phyloP scores from a whole-genome alignment of 2,888 invertebrate species.

The Caenorhabditis uteleia region DNA sequence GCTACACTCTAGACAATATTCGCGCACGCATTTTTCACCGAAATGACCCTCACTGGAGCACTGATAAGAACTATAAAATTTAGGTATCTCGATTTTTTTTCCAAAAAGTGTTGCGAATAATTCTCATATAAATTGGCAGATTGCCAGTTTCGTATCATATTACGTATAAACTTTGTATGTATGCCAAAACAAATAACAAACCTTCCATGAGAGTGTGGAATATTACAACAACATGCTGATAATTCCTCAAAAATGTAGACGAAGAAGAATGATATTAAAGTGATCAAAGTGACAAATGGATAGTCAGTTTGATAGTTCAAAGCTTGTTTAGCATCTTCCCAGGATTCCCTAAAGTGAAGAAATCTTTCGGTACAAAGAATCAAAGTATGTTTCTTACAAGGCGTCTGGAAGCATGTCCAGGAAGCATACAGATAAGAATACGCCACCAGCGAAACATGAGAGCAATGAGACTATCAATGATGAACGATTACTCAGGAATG shows the following conservation, averaged over 20 bases:
- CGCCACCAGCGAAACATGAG: conserved; percentile 49
- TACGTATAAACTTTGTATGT: no score
- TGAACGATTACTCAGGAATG: neutral
- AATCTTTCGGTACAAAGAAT: neutral
- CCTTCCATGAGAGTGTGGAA: neutral
- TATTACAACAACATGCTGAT: conserved; percentile 3
- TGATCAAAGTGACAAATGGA: conserved; percentile 6
- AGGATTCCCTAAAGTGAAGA: conserved; percentile 2
- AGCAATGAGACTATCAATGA: conserved; percentile 35
- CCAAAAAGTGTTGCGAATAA: no score
- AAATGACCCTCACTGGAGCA: no score
- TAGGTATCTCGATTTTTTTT: no score
- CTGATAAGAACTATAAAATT: no score
- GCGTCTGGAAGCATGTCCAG: conserved; percentile 45
- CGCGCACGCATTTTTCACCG: no score
- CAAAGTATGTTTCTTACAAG: conserved; percentile 4
- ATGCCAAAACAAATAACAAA: no score
- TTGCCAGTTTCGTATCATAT: no score
- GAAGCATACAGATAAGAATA: conserved; percentile 49
- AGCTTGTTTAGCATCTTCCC: neutral
- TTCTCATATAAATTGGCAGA: no score
- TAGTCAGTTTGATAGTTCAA: neutral
- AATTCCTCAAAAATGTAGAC: conserved; percentile 7
- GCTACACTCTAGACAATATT: no score
- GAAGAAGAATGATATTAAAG: conserved; percentile 3